Evolutionary conservation across 2,888 invertebrate species (phyloP), one percentile per base, ranked within the genome.

Genomic region (Drosophila pegasa): DNA sequence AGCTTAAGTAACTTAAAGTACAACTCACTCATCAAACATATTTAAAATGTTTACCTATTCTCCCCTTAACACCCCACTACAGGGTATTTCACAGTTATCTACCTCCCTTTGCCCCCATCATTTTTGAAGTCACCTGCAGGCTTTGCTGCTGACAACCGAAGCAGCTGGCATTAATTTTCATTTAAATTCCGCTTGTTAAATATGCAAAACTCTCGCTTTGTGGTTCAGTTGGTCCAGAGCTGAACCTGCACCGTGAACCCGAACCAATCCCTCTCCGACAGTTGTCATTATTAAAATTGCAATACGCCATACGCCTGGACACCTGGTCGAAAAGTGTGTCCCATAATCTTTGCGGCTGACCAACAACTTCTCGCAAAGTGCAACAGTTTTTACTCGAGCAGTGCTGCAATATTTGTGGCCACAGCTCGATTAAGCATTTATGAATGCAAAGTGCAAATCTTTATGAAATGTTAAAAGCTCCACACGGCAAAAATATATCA

Each of bases 201-300:
- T 66, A 76, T 67, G 78, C 75, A 78, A 74, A 74, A 63, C 51
- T 60, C 73, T 59, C 45, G 48, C 45, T 55, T 70, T 62, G 70
- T 57, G 70, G 61, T 69, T 35, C 57, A 60, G 14, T 31, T 43
- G 63, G 41, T 20, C 14, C 38, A 2, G 3, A 9, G 20, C 29
- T 14, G 35, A 16, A 14, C 22, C 41, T 5, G n/a, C 18, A 12
- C 18, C 58, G 8, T 9, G 45, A 18, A 37, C 25, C 18, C 3
- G 10, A 20, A 35, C 35, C 48, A 35, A 31, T 35, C 43, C 29
- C 54, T 43, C 25, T 45, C 50, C 22, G 71, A 29, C 73, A 60
- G 59, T 35, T 70, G 75, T 62, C 68, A 60, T 74, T 72, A 83
- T 83, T 87, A 87, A 83, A 78, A 74, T 81, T 87, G 86, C 88